A percentile compares a stretch with the other conserved stretches of the same genome.
These are phyloP conservation scores for Marmota flaviventris DNA, from an alignment of 2,113 vertebrate species.

Conservation along the genomic window DNA sequence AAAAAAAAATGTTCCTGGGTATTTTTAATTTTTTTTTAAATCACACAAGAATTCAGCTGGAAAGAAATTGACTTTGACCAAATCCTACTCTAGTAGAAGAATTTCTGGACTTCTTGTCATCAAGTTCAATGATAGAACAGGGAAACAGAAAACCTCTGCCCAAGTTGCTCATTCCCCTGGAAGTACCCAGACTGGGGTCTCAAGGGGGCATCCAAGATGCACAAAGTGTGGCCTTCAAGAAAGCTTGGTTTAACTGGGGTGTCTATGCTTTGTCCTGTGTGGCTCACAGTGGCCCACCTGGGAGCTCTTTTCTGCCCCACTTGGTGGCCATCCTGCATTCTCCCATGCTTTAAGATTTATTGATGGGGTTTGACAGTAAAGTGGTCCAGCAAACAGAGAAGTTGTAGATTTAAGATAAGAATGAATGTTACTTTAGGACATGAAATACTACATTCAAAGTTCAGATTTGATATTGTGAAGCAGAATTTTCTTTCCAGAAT, in stretches of 20 bases:
- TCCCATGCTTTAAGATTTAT: background rate
- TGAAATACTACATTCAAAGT: background rate
- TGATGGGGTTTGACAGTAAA: background rate
- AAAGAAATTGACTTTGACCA: background rate
- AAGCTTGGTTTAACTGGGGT: too few relatives aligned
- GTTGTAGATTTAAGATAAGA: background rate
- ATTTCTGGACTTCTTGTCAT: background rate
- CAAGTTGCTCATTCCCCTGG: background rate
- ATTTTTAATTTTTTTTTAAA: background rate
- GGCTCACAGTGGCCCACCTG: background rate
- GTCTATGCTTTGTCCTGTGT: background rate
- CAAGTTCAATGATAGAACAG: background rate
- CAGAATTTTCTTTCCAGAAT: background rate
- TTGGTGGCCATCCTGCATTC: too few relatives aligned
- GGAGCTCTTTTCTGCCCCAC: background rate
- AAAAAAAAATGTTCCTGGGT: background rate
- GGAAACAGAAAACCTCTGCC: background rate
- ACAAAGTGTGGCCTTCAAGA: background rate
- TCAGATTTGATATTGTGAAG: background rate
- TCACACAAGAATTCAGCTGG: background rate
- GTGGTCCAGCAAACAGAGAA: background rate
- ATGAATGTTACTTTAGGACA: background rate
- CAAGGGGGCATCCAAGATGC: background rate
- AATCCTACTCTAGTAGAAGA: background rate
- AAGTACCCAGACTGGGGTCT: background rate